Percentiles rank a stretch among this genome's conserved stretches.
These are phyloP conservation scores for Zosterops borbonicus DNA, from an alignment of 2,113 vertebrate genomes.

Conservation along the genomic window DNA sequence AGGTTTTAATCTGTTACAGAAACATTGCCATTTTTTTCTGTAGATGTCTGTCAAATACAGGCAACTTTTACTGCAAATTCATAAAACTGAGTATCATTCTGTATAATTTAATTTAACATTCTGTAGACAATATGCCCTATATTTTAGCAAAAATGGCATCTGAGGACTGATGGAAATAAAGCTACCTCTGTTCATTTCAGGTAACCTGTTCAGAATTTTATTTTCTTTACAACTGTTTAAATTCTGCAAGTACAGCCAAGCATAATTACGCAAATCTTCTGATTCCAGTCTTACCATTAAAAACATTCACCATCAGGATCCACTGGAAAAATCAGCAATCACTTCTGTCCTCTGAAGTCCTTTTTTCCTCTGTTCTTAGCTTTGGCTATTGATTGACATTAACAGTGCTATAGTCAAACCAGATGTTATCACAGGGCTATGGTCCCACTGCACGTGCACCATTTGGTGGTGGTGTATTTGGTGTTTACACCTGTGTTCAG, in stretches of 20 bases:
- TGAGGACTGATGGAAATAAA: not conserved
- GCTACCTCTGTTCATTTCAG: not conserved
- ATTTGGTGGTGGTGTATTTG: not conserved
- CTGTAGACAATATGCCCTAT: not conserved
- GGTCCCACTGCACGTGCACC: not conserved
- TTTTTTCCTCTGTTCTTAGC: not conserved
- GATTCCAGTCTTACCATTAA: not conserved
- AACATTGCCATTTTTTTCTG: not conserved
- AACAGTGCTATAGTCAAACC: not conserved
- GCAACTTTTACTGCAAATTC: not conserved
- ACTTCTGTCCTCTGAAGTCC: not conserved
- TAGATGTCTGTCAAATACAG: not conserved
- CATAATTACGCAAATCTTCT: not conserved
- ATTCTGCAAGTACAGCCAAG: not conserved
- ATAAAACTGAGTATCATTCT: not conserved
- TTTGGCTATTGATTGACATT: not conserved
- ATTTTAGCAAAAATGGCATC: not conserved
- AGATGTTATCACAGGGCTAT: not conserved
- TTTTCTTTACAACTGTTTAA: not conserved
- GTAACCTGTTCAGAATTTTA: not conserved
- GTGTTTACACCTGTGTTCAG: not conserved
- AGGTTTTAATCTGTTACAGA: conserved; percentile 19
- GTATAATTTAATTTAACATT: not conserved
- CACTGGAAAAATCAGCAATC: not conserved
- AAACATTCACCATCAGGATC: not conserved